Evolutionary conservation across 1,140 invertebrate species (phyloP), one percentile per base, ranked within the genome.

Genomic region (Arion vulgaris): DNA sequence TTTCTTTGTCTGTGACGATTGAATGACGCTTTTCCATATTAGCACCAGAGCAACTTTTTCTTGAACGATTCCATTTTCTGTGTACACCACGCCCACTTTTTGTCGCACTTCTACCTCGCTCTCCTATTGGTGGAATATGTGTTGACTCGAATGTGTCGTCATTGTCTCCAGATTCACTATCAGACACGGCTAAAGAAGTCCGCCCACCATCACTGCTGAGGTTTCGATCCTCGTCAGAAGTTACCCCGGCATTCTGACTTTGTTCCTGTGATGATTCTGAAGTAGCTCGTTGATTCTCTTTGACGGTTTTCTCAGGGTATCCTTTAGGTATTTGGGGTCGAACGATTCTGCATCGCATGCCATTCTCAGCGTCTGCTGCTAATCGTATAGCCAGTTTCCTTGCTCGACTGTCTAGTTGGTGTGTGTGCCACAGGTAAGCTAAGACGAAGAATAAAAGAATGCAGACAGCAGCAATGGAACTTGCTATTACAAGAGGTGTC

Each of bases 381-480:
- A 81, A 66, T 5, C 80, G 82, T 45, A 86, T 86, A 69, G 85
- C 85, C 57, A 86, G 72, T 38, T 84, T 83, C 77, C 78, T 68
- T 49, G 85, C 85, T 26, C 83, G 74, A 15, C 77, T 81, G 82
- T 86, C 85, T 53, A 86, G 72, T 39, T 86, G 83, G 9, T 68
- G 74, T 26, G 85, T 81, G 69, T 86, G 85, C 85, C 85, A 86
- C 5, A 82, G 49, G 77, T 86, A 86, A 49, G 85, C 69, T 7
- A 84, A 32, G 49, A 80, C 80, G 62, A 86, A 86, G 72, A 86
- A 86, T 34, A 86, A 34, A 13, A 86, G 76, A 41, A 86, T 84
- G 66, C 80, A 82, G 79, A 84, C 80, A n/a, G 85, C 85, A n/a
- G 77, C 85, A 15, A 82, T 74, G 15, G 82, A 79, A 57, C 73